These are phyloP conservation scores for Phodopus roborovskii DNA, from an alignment of 2,113 vertebrate genomes.

Conservation along the genomic window DNA sequence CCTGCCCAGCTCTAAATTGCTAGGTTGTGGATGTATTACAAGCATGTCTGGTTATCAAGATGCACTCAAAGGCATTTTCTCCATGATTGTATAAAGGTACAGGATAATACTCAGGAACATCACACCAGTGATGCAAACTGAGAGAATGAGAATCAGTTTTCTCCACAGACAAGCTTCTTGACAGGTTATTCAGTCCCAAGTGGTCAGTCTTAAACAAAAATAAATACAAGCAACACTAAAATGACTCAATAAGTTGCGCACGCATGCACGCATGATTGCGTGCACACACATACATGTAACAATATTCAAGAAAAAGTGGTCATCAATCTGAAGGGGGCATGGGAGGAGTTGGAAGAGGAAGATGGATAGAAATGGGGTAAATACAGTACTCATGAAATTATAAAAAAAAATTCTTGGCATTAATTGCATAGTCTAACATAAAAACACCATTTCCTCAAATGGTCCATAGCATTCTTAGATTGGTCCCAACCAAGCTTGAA, in stretches of 20 bases:
- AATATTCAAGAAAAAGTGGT: not conserved
- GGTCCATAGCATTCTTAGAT: not conserved
- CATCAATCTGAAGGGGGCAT: not conserved
- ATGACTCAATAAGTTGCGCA: not conserved
- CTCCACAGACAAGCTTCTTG: not conserved
- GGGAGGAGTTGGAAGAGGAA: not conserved
- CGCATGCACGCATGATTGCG: accelerated
- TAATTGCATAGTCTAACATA: constrained; percentile 23
- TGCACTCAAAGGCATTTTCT: not conserved
- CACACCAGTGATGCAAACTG: not conserved
- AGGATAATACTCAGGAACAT: not conserved
- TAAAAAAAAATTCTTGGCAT: not conserved
- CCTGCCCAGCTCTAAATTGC: not conserved
- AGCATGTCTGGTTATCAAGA: not conserved
- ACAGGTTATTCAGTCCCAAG: not conserved
- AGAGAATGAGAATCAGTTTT: not conserved
- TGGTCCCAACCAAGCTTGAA: not conserved
- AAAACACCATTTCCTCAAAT: not conserved
- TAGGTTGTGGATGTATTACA: too few species aligned
- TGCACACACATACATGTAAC: not conserved
- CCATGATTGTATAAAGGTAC: not conserved
- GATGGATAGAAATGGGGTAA: not conserved
- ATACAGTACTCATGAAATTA: not conserved
- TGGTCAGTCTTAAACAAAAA: not conserved
- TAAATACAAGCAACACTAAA: not conserved